A percentile compares a stretch with the other conserved stretches of the same genome.
Conservation (phyloP, 1,140 invertebrate species). For the Belonocnema kinseyi region DNA sequence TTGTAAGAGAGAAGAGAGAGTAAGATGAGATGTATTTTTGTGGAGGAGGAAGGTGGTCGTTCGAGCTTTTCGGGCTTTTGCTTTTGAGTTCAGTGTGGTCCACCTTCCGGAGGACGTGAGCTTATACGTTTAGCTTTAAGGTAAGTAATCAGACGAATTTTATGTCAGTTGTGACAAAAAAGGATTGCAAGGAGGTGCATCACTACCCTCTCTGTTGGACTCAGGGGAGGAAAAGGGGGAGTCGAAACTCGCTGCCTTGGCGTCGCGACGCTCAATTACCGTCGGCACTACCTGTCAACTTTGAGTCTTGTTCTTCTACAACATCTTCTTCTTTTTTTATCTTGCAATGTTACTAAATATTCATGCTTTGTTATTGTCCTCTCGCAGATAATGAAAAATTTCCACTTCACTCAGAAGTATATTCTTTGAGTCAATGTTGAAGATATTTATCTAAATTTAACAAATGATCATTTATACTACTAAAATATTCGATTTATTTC, state of each 20-base stretch:
- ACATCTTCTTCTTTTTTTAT: not conserved
- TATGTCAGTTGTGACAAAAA: slow-evolving; percentile 39
- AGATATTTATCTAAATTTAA: no score
- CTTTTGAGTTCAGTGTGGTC: slow-evolving; percentile 51
- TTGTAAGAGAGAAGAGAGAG: slow-evolving; percentile 23
- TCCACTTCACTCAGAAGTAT: no score
- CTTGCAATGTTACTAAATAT: not conserved
- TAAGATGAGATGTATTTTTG: slow-evolving; percentile 17
- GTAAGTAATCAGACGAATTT: slow-evolving; percentile 55
- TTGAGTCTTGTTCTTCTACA: slow-evolving; percentile 6
- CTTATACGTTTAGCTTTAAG: slow-evolving; percentile 52
- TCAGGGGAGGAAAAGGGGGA: slow-evolving; percentile 37
- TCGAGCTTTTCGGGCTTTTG: slow-evolving; percentile 40
- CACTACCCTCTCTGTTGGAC: slow-evolving; percentile 45
- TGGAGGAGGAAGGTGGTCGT: slow-evolving; percentile 24
- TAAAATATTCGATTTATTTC: no score
- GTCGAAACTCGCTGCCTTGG: not conserved
- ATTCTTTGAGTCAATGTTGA: no score
- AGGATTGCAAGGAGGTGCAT: slow-evolving; percentile 50
- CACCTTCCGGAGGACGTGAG: slow-evolving; percentile 52
- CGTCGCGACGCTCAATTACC: slow-evolving; percentile 28
- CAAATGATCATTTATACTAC: no score
- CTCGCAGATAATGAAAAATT: no score
- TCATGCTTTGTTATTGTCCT: no score
- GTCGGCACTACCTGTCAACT: slow-evolving; percentile 8